Conservation (phyloP, 2,113 vertebrate species). For the Corydoras sp. region DNA sequence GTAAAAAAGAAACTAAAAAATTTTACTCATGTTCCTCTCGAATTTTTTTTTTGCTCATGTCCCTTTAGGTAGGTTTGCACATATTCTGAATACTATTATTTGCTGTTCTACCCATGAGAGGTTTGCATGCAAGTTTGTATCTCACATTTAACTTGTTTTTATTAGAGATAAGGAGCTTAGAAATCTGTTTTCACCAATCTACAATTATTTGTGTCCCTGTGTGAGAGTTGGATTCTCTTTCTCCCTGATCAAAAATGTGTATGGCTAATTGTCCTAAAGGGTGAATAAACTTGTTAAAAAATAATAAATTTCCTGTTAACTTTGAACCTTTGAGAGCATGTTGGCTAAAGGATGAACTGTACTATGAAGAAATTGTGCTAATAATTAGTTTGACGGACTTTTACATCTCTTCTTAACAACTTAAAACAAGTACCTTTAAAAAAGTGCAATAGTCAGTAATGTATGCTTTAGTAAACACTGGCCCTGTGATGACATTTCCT, state of each 20-base stretch:
- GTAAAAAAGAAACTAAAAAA: no score
- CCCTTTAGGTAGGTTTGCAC: no score
- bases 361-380: slow-evolving; percentile 26
- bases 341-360: slow-evolving; percentile 21
- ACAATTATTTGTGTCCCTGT: background rate
- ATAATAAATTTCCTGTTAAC: slow-evolving; percentile 1
- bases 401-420: no score
- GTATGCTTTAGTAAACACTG: no score
- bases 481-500: no score
- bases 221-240: background rate
- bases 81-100: slow-evolving; percentile 1
- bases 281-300: slow-evolving; percentile 22
- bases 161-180: no score
- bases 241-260: background rate
- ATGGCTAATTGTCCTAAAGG: background rate
- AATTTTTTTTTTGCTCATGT: no score
- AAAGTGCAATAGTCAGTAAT: no score
- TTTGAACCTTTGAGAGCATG: slow-evolving; percentile 4
- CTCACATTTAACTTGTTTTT: no score
- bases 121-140: background rate
- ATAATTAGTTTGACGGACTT: background rate
- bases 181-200: no score
- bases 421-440: no score
- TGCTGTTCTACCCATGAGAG: slow-evolving; percentile 5
- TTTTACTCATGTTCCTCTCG: no score